Conservation (phyloP, 1,140 invertebrate genomes). For the Cydia splendana region DNA sequence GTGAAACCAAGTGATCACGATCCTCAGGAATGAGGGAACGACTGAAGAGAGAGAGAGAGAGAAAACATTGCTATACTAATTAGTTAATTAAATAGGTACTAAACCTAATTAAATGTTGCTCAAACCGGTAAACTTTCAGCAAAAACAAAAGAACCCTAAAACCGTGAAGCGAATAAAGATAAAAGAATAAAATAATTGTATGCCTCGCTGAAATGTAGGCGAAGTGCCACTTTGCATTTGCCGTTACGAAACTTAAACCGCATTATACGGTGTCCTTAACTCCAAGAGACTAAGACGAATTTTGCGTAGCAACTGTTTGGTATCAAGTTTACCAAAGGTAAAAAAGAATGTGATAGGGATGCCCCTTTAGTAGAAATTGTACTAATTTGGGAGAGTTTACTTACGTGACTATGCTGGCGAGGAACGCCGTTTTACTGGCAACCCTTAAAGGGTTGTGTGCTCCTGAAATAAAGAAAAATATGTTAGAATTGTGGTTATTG, state of each 20-base stretch:
- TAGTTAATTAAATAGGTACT: too few species aligned
- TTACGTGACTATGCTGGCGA: constrained; percentile 18
- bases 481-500: background rate
- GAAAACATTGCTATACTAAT: too few species aligned
- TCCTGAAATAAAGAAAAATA: constrained; percentile 5
- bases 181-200: constrained; percentile 33
- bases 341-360: background rate
- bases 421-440: constrained; percentile 21
- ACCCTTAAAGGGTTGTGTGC: constrained; percentile 19
- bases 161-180: constrained; percentile 22
- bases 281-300: background rate
- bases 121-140: background rate
- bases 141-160: constrained; percentile 11
- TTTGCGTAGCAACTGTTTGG: background rate
- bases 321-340: background rate
- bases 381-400: constrained; percentile 19
- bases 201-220: constrained; percentile 27
- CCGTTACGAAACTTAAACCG: background rate
- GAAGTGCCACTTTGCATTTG: constrained; percentile 6
- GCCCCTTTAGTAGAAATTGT: constrained; percentile 20
- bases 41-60: too few species aligned
- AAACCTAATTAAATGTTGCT: too few species aligned
- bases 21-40: too few species aligned
- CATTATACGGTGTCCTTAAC: background rate
- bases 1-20: too few species aligned